Evolutionary conservation across 92 coral and sea anemone genomes (phyloP), one percentile per base, ranked within the genome.

Genomic region (Actinostola sp.): DNA sequence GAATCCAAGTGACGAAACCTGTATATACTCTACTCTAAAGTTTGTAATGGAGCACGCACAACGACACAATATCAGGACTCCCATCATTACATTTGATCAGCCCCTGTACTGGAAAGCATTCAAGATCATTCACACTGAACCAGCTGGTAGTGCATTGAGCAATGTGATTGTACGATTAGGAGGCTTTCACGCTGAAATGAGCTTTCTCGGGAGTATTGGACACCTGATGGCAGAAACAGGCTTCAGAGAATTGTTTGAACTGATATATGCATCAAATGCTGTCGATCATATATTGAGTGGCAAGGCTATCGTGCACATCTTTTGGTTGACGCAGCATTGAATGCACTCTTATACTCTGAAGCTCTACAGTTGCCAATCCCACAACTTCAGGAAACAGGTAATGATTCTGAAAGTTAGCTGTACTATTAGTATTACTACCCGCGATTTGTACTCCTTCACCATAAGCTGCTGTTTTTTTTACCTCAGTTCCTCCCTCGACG

Each of bases 261-360:
- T 81, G 29, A 33, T 73, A 1, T 81, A 81, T 8, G 79, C 71
- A 11, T 20, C 46, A 3, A 29, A n/a, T 61, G 79, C 79, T 0
- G 64, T 58, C 17, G 86, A 73, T 29, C 80, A 81, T 49, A 74
- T 73, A 19, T 43, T 82, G 8, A 82, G 60, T 48, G 86, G 86
- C 0, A 82, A 82, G 43, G 86, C 86, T 4, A 44, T 81, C 80
- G 69, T 36, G 86, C 61, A 4, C 86, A 81, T 59, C 63, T 81
- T 13, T 57, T 82, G 9, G 76, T 73, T 35, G 86, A 82, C 62
- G 75, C 77, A 0, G 86, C 76, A 24, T 32, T 81, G 57, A 72
- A 81, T 34, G 75, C 80, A 0, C 62, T 84, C 0, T 74, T 78
- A 17, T 78, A 71, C 45, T 55, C 89, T 1, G 76, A 24, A 45